phyloP scores from a whole-genome alignment of 1,140 invertebrate genomes.

The Cecropterus lyciades region DNA sequence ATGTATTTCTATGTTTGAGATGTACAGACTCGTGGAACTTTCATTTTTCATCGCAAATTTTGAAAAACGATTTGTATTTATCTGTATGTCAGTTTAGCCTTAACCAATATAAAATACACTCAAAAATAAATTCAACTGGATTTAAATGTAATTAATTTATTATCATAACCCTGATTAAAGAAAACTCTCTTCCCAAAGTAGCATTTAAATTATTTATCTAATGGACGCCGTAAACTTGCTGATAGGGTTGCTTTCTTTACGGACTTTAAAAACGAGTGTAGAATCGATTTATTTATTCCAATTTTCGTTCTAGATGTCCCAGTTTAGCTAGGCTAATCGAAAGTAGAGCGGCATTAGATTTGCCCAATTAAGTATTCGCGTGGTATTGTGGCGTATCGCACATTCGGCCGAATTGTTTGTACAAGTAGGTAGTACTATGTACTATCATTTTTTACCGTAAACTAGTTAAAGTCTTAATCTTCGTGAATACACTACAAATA shows the following conservation, averaged over 20 bases:
- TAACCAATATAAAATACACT: no score
- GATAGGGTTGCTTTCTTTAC: neutral
- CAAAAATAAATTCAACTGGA: no score
- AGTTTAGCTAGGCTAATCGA: conserved; percentile 7
- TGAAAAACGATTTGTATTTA: no score
- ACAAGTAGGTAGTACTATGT: neutral
- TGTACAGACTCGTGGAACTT: no score
- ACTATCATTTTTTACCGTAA: conserved; percentile 1
- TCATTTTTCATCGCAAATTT: no score
- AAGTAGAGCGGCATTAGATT: conserved; percentile 19
- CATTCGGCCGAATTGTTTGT: conserved; percentile 14
- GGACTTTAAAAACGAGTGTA: neutral
- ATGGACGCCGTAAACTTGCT: no score
- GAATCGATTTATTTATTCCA: conserved; percentile 18
- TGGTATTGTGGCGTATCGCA: neutral
- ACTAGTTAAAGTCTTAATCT: neutral
- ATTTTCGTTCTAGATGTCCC: conserved; percentile 20
- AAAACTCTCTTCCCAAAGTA: no score
- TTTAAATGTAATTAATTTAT: no score
- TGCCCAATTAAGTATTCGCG: conserved; percentile 24
- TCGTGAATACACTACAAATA: neutral
- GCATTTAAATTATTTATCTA: no score
- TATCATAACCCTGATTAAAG: no score
- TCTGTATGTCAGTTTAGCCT: no score
- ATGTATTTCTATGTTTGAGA: no score